A percentile compares a stretch with the other conserved stretches of the same genome.
Evolutionary conservation across 2,888 invertebrate species (phyloP).

Genomic region (Cephus pulcher): DNA sequence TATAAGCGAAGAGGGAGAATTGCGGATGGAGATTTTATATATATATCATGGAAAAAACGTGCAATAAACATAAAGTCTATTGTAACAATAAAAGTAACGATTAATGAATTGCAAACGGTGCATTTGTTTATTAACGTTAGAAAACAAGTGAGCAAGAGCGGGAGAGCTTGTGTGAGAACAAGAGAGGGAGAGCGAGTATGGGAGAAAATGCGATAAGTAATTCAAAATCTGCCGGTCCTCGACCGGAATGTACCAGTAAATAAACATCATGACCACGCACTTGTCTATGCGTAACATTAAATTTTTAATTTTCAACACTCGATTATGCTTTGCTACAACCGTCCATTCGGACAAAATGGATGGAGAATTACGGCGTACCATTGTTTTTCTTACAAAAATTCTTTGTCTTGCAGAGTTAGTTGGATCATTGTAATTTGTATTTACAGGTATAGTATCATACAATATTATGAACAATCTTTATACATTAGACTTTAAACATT

Average conservation of each 20-base stretch:
- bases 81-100: constrained; percentile 59
- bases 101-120: constrained; percentile 30
- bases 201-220: too few relatives aligned
- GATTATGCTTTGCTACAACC: too few relatives aligned
- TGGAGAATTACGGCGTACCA: too few relatives aligned
- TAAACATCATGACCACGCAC: constrained; percentile 58
- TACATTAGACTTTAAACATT: constrained; percentile 6
- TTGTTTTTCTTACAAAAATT: too few relatives aligned
- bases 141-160: background rate
- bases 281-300: constrained; percentile 22
- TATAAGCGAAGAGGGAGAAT: constrained; percentile 39
- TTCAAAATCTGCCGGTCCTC: constrained; percentile 47
- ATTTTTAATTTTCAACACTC: background rate
- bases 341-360: too few relatives aligned
- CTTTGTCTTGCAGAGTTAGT: too few relatives aligned
- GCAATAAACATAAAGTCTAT: constrained; percentile 61
- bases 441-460: background rate
- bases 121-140: constrained; percentile 55
- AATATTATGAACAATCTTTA: constrained; percentile 7
- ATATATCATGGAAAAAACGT: constrained; percentile 55
- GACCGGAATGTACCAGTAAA: constrained; percentile 54
- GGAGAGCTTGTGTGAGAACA: background rate
- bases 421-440: too few relatives aligned
- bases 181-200: constrained; percentile 24
- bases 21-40: constrained; percentile 46